A percentile compares a stretch with the other conserved stretches of the same genome.
Evolutionary conservation across 2,113 vertebrate genomes (phyloP).

Genomic region (Cairina moschata): DNA sequence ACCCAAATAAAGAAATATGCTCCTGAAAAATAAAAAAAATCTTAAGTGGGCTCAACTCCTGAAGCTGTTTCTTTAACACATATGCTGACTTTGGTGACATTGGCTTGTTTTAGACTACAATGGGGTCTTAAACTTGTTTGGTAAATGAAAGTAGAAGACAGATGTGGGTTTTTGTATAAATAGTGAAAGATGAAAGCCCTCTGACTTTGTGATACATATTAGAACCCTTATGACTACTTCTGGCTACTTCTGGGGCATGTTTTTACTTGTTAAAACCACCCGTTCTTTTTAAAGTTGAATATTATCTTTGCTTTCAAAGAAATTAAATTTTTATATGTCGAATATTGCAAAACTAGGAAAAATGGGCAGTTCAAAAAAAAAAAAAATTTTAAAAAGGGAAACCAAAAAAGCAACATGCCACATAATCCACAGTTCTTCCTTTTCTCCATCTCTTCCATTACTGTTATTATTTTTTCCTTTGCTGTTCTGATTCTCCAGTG

Average conservation of each 20-base stretch:
- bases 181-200: neutral
- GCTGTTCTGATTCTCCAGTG: slow-evolving; percentile 7
- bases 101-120: neutral
- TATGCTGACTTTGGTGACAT: neutral
- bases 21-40: neutral
- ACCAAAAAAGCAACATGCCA: neutral
- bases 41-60: neutral
- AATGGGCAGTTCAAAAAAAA: neutral
- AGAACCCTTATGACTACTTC: neutral
- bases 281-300: neutral
- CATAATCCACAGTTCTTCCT: neutral
- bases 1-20: neutral
- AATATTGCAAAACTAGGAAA: neutral
- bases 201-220: neutral
- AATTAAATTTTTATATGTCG: neutral
- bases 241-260: neutral
- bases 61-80: neutral
- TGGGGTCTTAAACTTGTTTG: neutral
- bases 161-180: neutral
- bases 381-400: neutral
- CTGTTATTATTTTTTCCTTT: neutral
- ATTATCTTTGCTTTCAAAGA: neutral
- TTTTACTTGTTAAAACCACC: neutral
- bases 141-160: neutral
- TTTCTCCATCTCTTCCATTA: neutral